A percentile compares a stretch with the other conserved stretches of the same genome.
These are phyloP conservation scores for Caprella mutica DNA, from an alignment of 2,888 invertebrate genomes.

Conservation along the genomic window DNA sequence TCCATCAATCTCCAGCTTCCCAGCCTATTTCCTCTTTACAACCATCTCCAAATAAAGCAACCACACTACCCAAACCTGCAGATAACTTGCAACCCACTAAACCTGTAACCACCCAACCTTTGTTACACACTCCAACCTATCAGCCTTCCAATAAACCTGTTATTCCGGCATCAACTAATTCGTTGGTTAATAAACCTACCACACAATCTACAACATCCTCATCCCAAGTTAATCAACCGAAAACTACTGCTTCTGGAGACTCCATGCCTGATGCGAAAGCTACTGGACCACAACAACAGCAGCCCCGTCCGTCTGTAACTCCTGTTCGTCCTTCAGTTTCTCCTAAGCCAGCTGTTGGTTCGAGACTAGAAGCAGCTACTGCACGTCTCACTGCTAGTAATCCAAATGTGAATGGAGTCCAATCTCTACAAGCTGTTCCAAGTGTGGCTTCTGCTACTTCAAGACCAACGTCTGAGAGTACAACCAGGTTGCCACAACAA, in stretches of 20 bases:
- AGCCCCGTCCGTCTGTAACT: not conserved
- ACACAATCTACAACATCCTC: not conserved
- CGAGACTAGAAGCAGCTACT: conserved; percentile 3
- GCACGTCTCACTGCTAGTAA: conserved; percentile 2
- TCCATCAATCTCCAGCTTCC: not conserved
- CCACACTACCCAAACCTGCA: too few relatives aligned
- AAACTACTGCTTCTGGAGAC: not conserved
- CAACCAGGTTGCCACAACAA: too few relatives aligned
- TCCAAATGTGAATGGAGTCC: conserved; percentile 32
- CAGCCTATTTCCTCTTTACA: not conserved
- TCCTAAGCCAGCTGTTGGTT: conserved; percentile 1
- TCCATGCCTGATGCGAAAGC: not conserved
- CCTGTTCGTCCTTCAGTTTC: conserved; percentile 6
- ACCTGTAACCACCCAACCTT: too few relatives aligned
- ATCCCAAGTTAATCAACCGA: not conserved
- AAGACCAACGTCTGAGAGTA: too few relatives aligned
- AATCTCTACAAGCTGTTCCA: not conserved
- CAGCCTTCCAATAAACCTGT: too few relatives aligned
- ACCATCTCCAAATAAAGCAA: too few relatives aligned
- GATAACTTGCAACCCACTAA: too few relatives aligned
- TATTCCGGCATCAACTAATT: not conserved
- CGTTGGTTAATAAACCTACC: not conserved
- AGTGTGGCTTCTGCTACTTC: not conserved
- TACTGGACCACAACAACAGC: not conserved
- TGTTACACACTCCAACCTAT: not conserved